A percentile compares a stretch with the other conserved stretches of the same genome.
Evolutionary conservation across 2,113 vertebrate species (phyloP).

Genomic region (Ochotona curzoniae): DNA sequence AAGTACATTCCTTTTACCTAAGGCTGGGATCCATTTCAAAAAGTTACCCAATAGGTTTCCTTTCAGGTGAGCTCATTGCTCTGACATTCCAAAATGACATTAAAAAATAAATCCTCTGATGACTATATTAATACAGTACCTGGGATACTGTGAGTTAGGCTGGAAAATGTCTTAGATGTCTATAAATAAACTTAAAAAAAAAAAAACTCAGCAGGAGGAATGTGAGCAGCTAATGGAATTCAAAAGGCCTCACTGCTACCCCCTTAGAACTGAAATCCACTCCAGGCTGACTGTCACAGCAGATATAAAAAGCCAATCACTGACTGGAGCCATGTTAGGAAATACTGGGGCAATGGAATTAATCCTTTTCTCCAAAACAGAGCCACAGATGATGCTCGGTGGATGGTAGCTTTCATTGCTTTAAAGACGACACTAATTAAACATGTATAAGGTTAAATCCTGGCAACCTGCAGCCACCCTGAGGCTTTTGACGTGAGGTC

Average conservation of each 20-base stretch:
- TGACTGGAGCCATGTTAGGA: conserved; percentile 23
- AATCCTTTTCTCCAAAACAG: conserved; percentile 46
- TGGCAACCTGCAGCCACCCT: background rate
- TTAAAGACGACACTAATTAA: conserved; percentile 31
- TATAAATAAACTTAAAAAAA: conserved; percentile 80
- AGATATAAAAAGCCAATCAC: conserved; percentile 36
- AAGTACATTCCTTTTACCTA: conserved; percentile 76
- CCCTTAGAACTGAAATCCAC: conserved; percentile 41
- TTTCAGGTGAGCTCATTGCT: conserved; percentile 78
- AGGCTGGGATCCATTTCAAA: conserved; percentile 79
- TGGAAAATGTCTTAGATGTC: conserved; percentile 66
- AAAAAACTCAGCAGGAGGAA: conserved; percentile 74
- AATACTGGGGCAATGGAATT: conserved; percentile 23
- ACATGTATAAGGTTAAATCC: background rate
- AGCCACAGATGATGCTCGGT: background rate
- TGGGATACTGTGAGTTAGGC: conserved; percentile 66
- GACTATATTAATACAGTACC: conserved; percentile 76
- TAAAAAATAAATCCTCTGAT: conserved; percentile 78
- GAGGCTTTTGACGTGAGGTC: background rate
- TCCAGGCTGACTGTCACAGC: conserved; percentile 47
- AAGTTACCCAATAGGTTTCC: conserved; percentile 76
- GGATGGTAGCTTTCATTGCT: background rate
- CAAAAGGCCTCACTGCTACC: conserved; percentile 44
- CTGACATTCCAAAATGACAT: conserved; percentile 73
- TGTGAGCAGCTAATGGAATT: conserved; percentile 71